Evolutionary conservation across 2,888 invertebrate species (phyloP).

Genomic region (Alcis repandata): DNA sequence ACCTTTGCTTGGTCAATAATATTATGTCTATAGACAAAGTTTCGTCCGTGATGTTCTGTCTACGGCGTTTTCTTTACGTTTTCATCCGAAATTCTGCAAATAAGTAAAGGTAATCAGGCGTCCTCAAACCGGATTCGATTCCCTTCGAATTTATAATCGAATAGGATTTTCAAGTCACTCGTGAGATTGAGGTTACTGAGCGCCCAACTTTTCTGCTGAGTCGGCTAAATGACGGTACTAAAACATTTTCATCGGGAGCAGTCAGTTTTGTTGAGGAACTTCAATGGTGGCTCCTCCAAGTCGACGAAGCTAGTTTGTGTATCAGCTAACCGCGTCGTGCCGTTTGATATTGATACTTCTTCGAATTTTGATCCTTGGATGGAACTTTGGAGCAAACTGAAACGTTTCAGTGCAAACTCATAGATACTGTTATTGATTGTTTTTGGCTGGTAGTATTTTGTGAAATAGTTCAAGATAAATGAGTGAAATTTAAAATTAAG

Average conservation of each 20-base stretch:
- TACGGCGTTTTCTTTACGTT: not conserved
- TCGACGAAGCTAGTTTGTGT: not conserved
- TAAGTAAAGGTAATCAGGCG: slow-evolving; percentile 30
- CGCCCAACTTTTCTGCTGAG: not conserved
- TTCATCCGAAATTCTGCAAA: slow-evolving; percentile 18
- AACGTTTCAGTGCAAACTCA: no score
- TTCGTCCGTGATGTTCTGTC: no score
- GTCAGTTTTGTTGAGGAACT: not conserved
- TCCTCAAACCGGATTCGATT: slow-evolving; percentile 27
- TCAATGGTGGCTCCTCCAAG: not conserved
- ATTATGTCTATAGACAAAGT: no score
- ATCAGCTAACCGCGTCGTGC: slow-evolving; percentile 9
- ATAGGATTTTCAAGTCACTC: slow-evolving; percentile 31
- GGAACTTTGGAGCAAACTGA: not conserved
- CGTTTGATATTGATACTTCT: slow-evolving; percentile 9
- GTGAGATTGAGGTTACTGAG: slow-evolving; percentile 27
- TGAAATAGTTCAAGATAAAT: not conserved
- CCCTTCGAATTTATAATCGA: slow-evolving; percentile 34
- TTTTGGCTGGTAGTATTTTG: not conserved
- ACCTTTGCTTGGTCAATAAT: no score
- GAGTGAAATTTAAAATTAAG: no score
- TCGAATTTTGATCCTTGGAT: slow-evolving; percentile 9
- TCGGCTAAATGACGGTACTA: not conserved
- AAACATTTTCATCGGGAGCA: not conserved
- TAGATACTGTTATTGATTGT: not conserved